phyloP scores from a whole-genome alignment of 1,140 invertebrate genomes.

The Bombus difficillimus region DNA sequence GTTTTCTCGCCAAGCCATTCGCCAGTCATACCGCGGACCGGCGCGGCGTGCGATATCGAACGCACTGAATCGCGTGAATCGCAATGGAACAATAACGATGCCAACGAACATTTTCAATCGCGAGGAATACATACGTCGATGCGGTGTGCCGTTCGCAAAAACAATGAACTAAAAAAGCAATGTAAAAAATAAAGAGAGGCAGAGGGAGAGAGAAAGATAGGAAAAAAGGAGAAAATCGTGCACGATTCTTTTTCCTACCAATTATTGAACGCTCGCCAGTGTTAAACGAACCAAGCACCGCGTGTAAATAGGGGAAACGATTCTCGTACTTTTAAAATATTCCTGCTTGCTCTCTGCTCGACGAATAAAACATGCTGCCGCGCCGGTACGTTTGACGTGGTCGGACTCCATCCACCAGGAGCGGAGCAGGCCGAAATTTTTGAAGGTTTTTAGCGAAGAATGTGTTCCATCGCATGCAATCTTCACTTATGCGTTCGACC shows the following conservation, averaged over 20 bases:
- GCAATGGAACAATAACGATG: conserved; percentile 44
- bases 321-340: conserved; percentile 33
- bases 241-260: conserved; percentile 19
- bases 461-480: conserved; percentile 29
- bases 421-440: not conserved
- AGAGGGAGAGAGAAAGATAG: too few relatives aligned
- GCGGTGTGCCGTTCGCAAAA: not conserved
- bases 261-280: conserved; percentile 45
- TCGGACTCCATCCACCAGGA: not conserved
- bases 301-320: conserved; percentile 24
- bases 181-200: not conserved
- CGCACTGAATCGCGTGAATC: conserved; percentile 34
- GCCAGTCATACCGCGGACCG: not conserved
- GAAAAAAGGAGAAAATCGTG: not conserved
- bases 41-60: not conserved
- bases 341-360: not conserved
- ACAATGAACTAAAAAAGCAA: not conserved
- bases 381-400: conserved; percentile 18
- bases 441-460: not conserved
- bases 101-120: conserved; percentile 34
- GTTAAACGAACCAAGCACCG: conserved; percentile 40
- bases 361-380: conserved; percentile 10
- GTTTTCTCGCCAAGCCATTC: conserved; percentile 13
- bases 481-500: conserved; percentile 32
- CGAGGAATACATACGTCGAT: not conserved